These are phyloP conservation scores for Phorcus lineatus DNA, from an alignment of 2,888 invertebrate species.

Conservation along the genomic window DNA sequence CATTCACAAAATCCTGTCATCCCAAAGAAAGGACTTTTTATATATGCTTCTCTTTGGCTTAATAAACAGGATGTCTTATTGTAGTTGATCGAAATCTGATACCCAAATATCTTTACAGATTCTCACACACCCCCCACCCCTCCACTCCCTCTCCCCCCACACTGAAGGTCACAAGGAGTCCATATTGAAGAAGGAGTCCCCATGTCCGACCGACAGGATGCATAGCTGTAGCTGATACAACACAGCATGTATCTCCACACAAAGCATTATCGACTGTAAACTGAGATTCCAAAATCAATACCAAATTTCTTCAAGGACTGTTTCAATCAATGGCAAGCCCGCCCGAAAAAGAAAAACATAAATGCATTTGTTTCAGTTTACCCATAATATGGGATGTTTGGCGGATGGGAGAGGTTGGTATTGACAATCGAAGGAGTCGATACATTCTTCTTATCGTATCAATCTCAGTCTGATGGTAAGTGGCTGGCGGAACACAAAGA, in stretches of 20 bases:
- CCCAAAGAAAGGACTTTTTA: no score
- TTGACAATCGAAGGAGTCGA: neutral
- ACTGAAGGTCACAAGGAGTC: neutral
- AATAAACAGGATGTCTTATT: no score
- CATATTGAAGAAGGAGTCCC: neutral
- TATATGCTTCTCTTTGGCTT: no score
- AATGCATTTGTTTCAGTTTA: conserved; percentile 15
- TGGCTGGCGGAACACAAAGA: neutral
- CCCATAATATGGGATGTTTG: conserved; percentile 3
- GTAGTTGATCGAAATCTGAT: no score
- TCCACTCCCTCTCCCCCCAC: neutral
- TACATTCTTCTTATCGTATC: neutral
- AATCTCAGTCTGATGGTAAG: neutral
- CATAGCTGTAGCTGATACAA: neutral
- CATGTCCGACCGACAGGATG: neutral
- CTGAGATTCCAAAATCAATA: conserved; percentile 19
- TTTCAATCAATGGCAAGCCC: neutral
- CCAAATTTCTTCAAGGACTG: conserved; percentile 22
- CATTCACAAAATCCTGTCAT: no score
- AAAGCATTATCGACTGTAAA: conserved; percentile 21
- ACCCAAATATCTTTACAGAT: no score
- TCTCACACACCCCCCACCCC: neutral
- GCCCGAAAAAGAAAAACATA: neutral
- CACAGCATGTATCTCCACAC: neutral
- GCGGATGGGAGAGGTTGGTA: neutral